Conservation (phyloP, 1,140 invertebrate genomes). For the Drosophila cardini region DNA sequence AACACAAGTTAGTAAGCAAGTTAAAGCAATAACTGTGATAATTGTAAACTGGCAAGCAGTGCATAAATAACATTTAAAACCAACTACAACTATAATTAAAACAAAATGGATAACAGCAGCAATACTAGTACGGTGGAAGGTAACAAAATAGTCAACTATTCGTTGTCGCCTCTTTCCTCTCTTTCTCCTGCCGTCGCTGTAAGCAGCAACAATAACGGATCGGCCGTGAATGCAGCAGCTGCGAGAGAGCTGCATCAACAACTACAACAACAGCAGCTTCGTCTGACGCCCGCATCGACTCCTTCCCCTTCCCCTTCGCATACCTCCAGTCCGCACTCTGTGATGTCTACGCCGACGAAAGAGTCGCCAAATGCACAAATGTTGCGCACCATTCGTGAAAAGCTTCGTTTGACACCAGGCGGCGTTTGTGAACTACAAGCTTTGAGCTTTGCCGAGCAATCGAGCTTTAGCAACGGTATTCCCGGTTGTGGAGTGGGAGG, state of each 20-base stretch:
- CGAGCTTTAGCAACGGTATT: constrained; percentile 22
- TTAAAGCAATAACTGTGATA: constrained; percentile 57
- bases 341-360: constrained; percentile 73
- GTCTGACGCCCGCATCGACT: constrained; percentile 34
- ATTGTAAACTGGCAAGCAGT: constrained; percentile 47
- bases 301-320: constrained; percentile 31
- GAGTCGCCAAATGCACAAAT: constrained; percentile 64
- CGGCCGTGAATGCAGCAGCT: constrained; percentile 27
- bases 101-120: constrained; percentile 73
- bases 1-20: constrained; percentile 45
- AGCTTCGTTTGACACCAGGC: constrained; percentile 63
- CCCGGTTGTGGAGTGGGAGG: constrained; percentile 16
- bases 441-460: constrained; percentile 65
- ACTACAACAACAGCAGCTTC: not conserved
- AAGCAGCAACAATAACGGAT: constrained; percentile 21
- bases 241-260: not conserved
- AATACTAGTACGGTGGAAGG: constrained; percentile 43
- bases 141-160: constrained; percentile 69
- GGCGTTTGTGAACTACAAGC: constrained; percentile 64
- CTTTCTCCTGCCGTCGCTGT: constrained; percentile 29
- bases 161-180: constrained; percentile 27
- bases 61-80: constrained; percentile 56
- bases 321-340: constrained; percentile 17
- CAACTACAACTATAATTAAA: constrained; percentile 48
- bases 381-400: constrained; percentile 69